Conservation (phyloP, 2,888 invertebrate genomes). For the Oxystoma pomonae region DNA sequence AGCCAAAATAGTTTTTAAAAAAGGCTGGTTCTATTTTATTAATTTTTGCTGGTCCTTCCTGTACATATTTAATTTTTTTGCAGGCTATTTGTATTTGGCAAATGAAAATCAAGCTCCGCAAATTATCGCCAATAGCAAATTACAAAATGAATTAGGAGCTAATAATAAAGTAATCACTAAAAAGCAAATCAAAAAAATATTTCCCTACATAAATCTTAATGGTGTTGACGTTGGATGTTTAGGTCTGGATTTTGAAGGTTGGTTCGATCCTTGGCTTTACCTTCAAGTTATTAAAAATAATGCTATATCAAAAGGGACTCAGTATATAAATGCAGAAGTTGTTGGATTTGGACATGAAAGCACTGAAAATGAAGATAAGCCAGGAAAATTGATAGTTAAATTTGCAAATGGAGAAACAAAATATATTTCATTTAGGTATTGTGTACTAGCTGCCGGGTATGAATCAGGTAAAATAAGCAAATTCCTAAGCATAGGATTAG, state of each 20-base stretch:
- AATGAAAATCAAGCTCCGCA: constrained; percentile 69
- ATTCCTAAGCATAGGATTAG: constrained; percentile 73
- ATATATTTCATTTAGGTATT: constrained; percentile 66
- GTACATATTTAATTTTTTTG: background rate
- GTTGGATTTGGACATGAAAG: constrained; percentile 73
- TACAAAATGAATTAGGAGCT: constrained; percentile 76
- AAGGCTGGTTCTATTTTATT: no score
- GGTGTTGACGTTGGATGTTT: constrained; percentile 72
- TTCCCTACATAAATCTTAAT: constrained; percentile 88
- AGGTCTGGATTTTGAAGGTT: constrained; percentile 86
- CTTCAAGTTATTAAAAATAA: constrained; percentile 72
- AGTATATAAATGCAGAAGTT: constrained; percentile 73
- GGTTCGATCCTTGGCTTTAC: constrained; percentile 88
- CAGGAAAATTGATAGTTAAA: constrained; percentile 18
- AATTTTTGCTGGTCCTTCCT: no score
- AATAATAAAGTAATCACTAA: constrained; percentile 69
- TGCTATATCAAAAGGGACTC: constrained; percentile 67
- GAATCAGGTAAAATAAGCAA: constrained; percentile 68
- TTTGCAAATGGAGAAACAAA: constrained; percentile 27
- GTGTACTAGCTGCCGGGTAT: constrained; percentile 82
- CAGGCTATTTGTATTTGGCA: constrained; percentile 72
- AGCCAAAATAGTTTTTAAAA: no score
- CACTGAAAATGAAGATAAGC: constrained; percentile 34
- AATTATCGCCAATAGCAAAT: constrained; percentile 62
- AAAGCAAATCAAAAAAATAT: constrained; percentile 64